phyloP scores from a whole-genome alignment of 1,140 invertebrate genomes.

The Cydia strobilella region DNA sequence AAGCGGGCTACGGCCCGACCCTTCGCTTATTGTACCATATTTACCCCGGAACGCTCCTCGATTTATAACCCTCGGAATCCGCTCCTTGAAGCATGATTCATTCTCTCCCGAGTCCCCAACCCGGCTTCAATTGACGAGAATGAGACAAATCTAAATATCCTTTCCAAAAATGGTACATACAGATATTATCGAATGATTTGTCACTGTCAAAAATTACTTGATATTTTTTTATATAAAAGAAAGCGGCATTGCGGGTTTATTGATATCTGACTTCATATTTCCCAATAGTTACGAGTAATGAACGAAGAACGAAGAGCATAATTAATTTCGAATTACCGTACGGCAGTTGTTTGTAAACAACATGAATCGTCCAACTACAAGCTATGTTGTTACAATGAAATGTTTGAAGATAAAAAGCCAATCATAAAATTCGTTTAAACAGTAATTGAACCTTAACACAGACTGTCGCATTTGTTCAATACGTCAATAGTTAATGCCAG shows the following conservation, averaged over 20 bases:
- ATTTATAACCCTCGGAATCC: slow-evolving; percentile 76
- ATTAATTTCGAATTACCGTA: slow-evolving; percentile 7
- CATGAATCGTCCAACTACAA: slow-evolving; percentile 5
- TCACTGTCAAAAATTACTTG: no score
- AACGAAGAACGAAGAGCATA: not conserved
- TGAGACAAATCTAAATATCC: slow-evolving; percentile 54
- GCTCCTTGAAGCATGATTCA: slow-evolving; percentile 78
- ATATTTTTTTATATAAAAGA: not conserved
- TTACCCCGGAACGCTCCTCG: slow-evolving; percentile 74
- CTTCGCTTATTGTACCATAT: slow-evolving; percentile 74
- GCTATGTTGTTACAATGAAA: not conserved
- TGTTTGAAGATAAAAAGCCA: not conserved
- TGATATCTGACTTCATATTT: not conserved
- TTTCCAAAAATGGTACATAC: slow-evolving; percentile 8
- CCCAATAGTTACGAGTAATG: not conserved
- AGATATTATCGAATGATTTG: not conserved
- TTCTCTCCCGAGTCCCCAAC: slow-evolving; percentile 53
- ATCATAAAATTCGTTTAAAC: slow-evolving; percentile 38
- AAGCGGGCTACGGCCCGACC: slow-evolving; percentile 63
- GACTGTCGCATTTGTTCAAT: slow-evolving; percentile 44
- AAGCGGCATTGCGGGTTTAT: not conserved
- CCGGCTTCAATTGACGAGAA: slow-evolving; percentile 66
- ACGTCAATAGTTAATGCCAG: slow-evolving; percentile 60
- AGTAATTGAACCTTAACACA: slow-evolving; percentile 34
- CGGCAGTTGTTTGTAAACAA: slow-evolving; percentile 16